Conservation (phyloP, 2,797 vertebrate genomes). For the Argyrosomus regius region DNA sequence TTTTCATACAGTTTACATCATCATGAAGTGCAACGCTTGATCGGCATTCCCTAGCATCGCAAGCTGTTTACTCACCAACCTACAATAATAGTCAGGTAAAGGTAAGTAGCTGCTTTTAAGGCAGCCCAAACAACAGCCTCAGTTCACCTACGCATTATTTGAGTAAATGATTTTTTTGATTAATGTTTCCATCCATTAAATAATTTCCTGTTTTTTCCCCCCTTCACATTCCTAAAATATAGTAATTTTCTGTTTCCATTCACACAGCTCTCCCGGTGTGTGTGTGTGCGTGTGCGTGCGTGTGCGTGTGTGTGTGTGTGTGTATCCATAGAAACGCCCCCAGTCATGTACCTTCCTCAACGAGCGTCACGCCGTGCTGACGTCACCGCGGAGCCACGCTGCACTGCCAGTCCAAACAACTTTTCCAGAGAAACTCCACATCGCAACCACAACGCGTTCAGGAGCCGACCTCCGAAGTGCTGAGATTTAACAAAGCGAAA, state of each 20-base stretch:
- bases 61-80: neutral
- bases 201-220: no score
- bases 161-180: neutral
- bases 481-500: slow-evolving; percentile 22
- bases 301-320: neutral
- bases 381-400: slow-evolving; percentile 75
- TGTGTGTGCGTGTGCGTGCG: no score
- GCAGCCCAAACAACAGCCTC: no score
- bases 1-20: neutral
- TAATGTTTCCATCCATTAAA: neutral
- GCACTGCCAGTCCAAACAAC: slow-evolving; percentile 72
- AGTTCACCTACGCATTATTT: neutral
- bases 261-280: neutral
- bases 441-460: slow-evolving; percentile 14
- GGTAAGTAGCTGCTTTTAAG: neutral
- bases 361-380: slow-evolving; percentile 62
- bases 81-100: neutral
- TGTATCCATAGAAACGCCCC: slow-evolving; percentile 5
- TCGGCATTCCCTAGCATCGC: neutral
- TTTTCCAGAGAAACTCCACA: slow-evolving; percentile 46
- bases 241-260: neutral
- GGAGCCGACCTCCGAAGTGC: neutral
- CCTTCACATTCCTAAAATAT: neutral
- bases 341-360: neutral
- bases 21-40: neutral